These are phyloP conservation scores for Acrocephalus scirpaceus DNA, from an alignment of 2,797 vertebrate species.

Conservation along the genomic window DNA sequence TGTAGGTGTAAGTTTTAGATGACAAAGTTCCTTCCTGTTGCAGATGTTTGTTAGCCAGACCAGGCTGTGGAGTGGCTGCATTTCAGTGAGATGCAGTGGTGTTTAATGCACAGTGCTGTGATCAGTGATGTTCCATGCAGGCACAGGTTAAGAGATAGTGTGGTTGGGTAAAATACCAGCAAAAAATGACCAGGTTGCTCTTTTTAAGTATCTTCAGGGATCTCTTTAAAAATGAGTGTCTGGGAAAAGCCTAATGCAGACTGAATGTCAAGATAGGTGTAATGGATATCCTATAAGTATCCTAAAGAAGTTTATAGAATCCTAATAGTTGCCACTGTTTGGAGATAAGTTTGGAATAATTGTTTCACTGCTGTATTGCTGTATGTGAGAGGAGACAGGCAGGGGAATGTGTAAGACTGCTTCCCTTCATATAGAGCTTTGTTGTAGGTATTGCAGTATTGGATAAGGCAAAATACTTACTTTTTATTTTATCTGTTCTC, in stretches of 20 bases:
- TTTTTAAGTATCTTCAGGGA: not conserved
- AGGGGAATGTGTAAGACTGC: not conserved
- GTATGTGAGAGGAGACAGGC: not conserved
- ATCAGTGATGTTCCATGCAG: not conserved
- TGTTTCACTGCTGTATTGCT: not conserved
- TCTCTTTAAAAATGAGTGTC: not conserved
- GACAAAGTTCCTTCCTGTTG: not conserved
- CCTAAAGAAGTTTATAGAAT: not conserved
- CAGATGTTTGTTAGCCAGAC: not conserved
- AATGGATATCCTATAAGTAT: not conserved
- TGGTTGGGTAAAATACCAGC: not conserved
- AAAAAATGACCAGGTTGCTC: not conserved
- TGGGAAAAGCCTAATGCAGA: not conserved
- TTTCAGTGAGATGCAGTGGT: not conserved
- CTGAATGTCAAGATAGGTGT: not conserved
- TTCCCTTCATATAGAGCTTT: not conserved
- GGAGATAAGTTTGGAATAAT: not conserved
- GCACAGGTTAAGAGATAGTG: not conserved
- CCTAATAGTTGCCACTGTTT: not conserved
- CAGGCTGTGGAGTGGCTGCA: not conserved
- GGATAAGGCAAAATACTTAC: not conserved
- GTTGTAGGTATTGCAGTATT: not conserved
- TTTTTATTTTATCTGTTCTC: slow-evolving; percentile 21
- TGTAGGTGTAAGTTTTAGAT: not conserved
- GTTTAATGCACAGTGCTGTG: not conserved